Conservation (phyloP, 2,113 vertebrate species). For the Passer montanus region DNA sequence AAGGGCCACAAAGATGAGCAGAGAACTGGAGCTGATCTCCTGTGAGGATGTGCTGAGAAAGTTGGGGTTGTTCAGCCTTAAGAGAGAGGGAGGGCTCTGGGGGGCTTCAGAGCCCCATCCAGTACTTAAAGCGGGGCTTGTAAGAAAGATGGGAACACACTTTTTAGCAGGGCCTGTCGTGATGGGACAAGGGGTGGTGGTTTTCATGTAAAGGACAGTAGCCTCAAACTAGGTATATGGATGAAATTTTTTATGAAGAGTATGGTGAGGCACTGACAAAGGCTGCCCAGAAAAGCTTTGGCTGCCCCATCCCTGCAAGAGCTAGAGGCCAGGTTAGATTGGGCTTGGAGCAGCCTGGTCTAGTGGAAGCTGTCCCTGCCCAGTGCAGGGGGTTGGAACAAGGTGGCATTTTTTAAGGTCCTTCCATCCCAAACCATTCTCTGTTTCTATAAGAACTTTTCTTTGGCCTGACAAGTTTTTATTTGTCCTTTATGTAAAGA, state of each 20-base stretch:
- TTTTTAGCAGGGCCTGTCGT: not conserved
- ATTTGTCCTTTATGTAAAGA: not conserved
- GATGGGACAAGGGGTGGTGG: not conserved
- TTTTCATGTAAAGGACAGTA: not conserved
- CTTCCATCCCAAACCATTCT: not conserved
- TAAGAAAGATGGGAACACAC: not conserved
- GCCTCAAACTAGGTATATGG: not conserved
- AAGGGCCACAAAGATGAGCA: not conserved
- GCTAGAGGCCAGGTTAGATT: not conserved
- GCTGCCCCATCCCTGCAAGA: not conserved
- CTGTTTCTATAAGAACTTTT: not conserved
- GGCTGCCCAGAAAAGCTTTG: not conserved
- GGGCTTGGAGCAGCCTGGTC: not conserved
- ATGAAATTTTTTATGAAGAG: not conserved
- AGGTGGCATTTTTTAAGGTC: not conserved
- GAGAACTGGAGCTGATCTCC: not conserved
- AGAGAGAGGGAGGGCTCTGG: not conserved
- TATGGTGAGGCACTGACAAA: not conserved
- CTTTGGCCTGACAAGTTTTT: not conserved
- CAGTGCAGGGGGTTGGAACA: not conserved
- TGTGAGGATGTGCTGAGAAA: not conserved
- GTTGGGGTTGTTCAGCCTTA: not conserved
- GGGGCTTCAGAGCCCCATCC: not conserved
- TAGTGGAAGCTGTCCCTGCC: not conserved
- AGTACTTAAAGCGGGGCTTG: not conserved